Evolutionary conservation across 2,888 invertebrate genomes (phyloP), one percentile per base, ranked within the genome.

Genomic region (Operophtera brumata): DNA sequence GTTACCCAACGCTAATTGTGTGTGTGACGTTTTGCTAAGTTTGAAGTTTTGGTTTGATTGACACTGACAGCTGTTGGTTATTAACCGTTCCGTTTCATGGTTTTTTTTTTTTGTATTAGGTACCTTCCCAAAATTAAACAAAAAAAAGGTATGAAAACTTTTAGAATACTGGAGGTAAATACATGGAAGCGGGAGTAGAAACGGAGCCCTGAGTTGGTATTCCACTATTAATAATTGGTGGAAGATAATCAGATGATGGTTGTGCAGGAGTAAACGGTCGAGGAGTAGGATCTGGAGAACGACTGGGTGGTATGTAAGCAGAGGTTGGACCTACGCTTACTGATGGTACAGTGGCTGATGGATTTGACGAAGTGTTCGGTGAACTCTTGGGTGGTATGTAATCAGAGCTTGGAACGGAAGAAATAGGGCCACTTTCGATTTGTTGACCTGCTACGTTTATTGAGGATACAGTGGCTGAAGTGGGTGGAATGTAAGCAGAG

Each of bases 131-230:
- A 30, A 9, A 30, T 30, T 7, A 7, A 30, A 30, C 2, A 30
- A 8, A 30, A 1, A 1, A 30, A 7, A 30, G 9, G 2, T 30
- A 7, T 7, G 2, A 30, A 9, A 30, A 9, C 8, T 26, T 26
- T 13, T 36, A 82, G 54, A 82, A 75, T 42, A 80, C 67, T 14
- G 86, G 87, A 32, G 87, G 87, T 57, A 88, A 73, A 67, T 88
- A 87, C 11, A 78, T 75, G 7, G 80, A 67, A 32, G 84, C 80
- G 37, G 86, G 85, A 20, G 76, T 75, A 32, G 77, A 72, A 8
- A 48, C 59, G 44, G 40, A 60, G 43, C 9, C 51, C 46, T 59
- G 51, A 11, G 30, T 32, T 11, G 61, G 75, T 42, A 59, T 62
- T 39, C 75, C 64, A 60, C 72, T 73, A 46, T 64, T 59, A 28